These are phyloP conservation scores for Thaleichthys pacificus DNA, from an alignment of 2,797 vertebrate species.

Conservation along the genomic window DNA sequence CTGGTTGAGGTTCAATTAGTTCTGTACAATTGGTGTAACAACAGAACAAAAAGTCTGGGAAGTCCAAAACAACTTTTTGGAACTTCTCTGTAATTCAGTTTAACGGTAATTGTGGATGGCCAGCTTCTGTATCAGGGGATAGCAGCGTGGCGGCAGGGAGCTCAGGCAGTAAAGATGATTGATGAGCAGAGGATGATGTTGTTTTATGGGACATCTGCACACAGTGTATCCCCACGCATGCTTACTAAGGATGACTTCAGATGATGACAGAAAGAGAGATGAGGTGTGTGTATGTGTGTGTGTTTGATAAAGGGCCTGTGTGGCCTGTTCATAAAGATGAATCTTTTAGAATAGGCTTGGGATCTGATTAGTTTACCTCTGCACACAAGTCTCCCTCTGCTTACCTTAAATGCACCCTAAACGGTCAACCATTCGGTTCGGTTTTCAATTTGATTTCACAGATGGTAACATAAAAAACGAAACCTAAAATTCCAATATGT, in stretches of 20 bases:
- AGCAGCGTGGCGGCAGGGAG: neutral
- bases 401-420: neutral
- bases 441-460: neutral
- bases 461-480: neutral
- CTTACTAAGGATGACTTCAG: slow-evolving; percentile 1
- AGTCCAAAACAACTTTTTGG: slow-evolving; percentile 16
- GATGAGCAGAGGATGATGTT: slow-evolving; percentile 24
- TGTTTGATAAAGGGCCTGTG: neutral
- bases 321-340: neutral
- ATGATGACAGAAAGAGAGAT: slow-evolving; percentile 17
- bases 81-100: slow-evolving; percentile 20
- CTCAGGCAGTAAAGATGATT: slow-evolving; percentile 23
- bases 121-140: slow-evolving; percentile 31
- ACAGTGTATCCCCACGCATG: neutral
- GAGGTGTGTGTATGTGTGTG: neutral
- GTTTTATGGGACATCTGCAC: slow-evolving; percentile 23
- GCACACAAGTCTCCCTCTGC: neutral
- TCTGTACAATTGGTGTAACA: slow-evolving; percentile 10
- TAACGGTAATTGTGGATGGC: slow-evolving; percentile 14
- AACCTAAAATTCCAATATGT: neutral
- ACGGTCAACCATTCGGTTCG: neutral
- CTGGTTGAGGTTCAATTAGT: too few species aligned
- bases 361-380: slow-evolving; percentile 8
- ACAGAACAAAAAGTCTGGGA: slow-evolving; percentile 20
- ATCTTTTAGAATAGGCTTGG: neutral